A percentile compares a stretch with the other conserved stretches of the same genome.
phyloP scores from a whole-genome alignment of 2,113 vertebrate species.

The Scomber japonicus region DNA sequence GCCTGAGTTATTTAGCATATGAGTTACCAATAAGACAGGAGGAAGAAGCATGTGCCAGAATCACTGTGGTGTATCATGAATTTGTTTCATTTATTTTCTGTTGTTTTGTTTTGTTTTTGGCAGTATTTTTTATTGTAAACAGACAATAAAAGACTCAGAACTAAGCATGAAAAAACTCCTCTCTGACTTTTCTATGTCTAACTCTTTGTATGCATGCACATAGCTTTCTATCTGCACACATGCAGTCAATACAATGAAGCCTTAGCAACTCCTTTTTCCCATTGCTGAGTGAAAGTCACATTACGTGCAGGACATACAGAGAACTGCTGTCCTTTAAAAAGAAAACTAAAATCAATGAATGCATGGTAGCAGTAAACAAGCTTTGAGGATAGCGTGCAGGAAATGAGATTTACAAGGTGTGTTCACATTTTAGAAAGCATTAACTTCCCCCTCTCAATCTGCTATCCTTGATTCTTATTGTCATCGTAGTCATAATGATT shows the following conservation, averaged over 20 bases:
- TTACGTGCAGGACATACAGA: constrained; percentile 72
- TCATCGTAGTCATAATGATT: too few species aligned
- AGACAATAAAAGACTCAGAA: too few species aligned
- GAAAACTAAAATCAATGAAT: constrained; percentile 41
- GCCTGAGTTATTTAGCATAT: neutral
- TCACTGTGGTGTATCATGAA: neutral
- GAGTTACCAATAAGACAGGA: neutral
- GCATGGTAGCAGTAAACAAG: constrained; percentile 19
- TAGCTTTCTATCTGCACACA: neutral
- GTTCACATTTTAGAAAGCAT: neutral
- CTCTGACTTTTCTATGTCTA: too few species aligned
- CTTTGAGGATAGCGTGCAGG: constrained; percentile 19
- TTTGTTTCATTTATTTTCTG: neutral
- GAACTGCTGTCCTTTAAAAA: constrained; percentile 33
- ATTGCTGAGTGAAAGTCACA: constrained; percentile 40
- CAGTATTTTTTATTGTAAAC: neutral
- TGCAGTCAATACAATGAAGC: neutral
- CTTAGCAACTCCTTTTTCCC: neutral
- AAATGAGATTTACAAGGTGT: neutral
- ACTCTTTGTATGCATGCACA: neutral
- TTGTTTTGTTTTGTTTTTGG: neutral
- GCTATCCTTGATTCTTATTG: neutral
- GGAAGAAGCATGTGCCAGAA: neutral
- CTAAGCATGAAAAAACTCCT: too few species aligned
- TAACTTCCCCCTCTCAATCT: neutral